These are phyloP conservation scores for Rhinichthys klamathensis DNA, from an alignment of 2,113 vertebrate species.

Conservation along the genomic window DNA sequence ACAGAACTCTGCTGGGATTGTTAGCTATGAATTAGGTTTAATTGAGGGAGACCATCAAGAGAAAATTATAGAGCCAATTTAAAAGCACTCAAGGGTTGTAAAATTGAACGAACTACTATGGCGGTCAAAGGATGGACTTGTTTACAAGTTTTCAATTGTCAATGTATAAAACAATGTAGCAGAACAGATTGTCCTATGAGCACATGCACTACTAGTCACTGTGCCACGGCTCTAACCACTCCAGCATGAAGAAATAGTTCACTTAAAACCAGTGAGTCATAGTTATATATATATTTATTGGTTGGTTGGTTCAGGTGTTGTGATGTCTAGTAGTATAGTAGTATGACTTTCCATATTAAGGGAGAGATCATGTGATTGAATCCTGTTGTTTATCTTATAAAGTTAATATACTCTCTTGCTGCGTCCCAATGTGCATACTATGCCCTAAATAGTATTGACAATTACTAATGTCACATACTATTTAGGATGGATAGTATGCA, in stretches of 20 bases:
- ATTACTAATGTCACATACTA: too few relatives aligned
- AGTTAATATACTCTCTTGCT: too few relatives aligned
- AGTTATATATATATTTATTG: not conserved
- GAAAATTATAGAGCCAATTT: not conserved
- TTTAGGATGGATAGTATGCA: too few relatives aligned
- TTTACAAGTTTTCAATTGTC: not conserved
- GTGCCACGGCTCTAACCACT: not conserved
- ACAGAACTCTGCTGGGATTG: not conserved
- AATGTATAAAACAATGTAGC: not conserved
- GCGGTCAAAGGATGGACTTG: slow-evolving; percentile 2
- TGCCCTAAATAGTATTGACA: too few relatives aligned
- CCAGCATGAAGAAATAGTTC: not conserved
- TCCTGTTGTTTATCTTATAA: too few relatives aligned
- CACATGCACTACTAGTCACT: not conserved
- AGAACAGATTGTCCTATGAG: not conserved
- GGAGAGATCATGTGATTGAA: not conserved
- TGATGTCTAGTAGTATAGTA: not conserved
- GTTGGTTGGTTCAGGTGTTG: not conserved
- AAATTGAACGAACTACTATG: not conserved
- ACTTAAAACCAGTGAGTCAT: not conserved
- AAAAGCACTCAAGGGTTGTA: not conserved
- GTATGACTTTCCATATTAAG: not conserved
- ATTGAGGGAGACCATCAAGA: not conserved
- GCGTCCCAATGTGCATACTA: too few relatives aligned
- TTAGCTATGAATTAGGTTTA: not conserved